Evolutionary conservation across 2,888 invertebrate genomes (phyloP), one percentile per base, ranked within the genome.

Genomic region (Spicauda simplicius): DNA sequence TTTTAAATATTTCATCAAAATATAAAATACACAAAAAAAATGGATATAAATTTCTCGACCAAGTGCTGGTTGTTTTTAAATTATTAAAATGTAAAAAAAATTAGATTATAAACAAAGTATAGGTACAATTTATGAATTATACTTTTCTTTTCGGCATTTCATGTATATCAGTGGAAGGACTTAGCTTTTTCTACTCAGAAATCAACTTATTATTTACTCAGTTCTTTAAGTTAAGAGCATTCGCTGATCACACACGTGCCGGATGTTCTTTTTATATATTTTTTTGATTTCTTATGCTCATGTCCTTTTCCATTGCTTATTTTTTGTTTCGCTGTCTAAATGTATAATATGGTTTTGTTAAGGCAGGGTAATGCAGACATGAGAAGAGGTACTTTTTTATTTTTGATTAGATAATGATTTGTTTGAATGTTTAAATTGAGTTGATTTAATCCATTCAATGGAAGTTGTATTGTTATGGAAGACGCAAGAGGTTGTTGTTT

Each of bases 21-120:
- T 90, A 92, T 92, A 93, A 92, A 92, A 93, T 92, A 92, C 89
- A 91, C 92, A 92, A 92, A 92, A 93, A 76, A 92, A 91, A 91
- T 89, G 91, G 89, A 91, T 91, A 91, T 91, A 91, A 93, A 92
- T 90, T 91, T 91, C 87, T 89, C 93, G 91, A 92, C 93, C 93
- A 89, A 91, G 86, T 89, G 90, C 90, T 93, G 92, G 93, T 93
- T 92, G 92, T 92, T 91, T 91, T 93, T 93, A 93, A 93, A 93
- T 93, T 93, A 93, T 93, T 93, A 93, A 93, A 92, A 93, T 91
- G 91, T 92, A 92, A 93, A 93, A 93, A 93, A 93, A 92, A 91
- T 88, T 92, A 92, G 93, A 86, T 83, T 92, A 91, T 92, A 92
- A 91, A 91, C 89, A 90, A 92, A 91, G 86, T 91, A 91, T 92